Conservation (phyloP, 2,797 vertebrate species). For the Channallabes apus region DNA sequence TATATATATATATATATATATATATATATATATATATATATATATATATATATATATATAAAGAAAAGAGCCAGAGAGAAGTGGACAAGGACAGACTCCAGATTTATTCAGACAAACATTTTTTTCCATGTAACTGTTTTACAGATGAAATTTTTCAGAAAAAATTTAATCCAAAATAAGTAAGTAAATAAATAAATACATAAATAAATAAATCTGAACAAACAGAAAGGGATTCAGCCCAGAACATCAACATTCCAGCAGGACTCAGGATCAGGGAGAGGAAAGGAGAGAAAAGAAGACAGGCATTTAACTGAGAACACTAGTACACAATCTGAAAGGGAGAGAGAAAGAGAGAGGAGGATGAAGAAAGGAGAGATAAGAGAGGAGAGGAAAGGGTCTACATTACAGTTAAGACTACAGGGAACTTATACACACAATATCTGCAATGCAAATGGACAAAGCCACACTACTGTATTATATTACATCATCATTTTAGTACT, state of each 20-base stretch:
- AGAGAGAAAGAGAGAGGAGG: conserved; percentile 15
- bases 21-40: conserved; percentile 19
- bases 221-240: conserved; percentile 66
- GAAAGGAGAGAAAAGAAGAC: conserved; percentile 30
- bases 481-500: conserved; percentile 57
- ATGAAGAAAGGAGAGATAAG: not conserved
- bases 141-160: conserved; percentile 45
- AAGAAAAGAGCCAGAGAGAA: conserved; percentile 44
- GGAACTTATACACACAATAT: conserved; percentile 72
- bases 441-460: conserved; percentile 65
- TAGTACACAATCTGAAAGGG: conserved; percentile 29
- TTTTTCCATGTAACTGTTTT: conserved; percentile 72
- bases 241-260: conserved; percentile 80
- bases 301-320: conserved; percentile 48
- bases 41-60: conserved; percentile 12
- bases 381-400: conserved; percentile 55
- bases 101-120: conserved; percentile 87
- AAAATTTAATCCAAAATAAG: conserved; percentile 4
- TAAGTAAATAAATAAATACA: not conserved
- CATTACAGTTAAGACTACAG: conserved; percentile 79
- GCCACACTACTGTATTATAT: conserved; percentile 65
- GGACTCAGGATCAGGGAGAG: conserved; percentile 68
- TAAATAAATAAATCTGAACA: conserved; percentile 47
- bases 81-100: conserved; percentile 78
- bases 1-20: no score